Conservation (phyloP, 1,140 invertebrate genomes). For the Drosophila obscura region DNA sequence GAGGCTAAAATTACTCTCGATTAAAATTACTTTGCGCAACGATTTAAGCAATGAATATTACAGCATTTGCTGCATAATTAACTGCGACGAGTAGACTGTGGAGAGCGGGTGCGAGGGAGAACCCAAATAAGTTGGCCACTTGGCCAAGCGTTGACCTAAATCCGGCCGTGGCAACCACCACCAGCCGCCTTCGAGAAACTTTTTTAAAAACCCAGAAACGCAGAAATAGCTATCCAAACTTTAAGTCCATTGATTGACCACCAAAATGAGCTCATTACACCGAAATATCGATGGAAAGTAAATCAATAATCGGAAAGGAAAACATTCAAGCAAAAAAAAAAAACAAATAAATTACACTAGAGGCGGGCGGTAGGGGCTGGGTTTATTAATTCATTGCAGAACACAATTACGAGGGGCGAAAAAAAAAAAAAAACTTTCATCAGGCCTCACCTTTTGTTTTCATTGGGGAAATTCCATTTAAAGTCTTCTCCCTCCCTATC, state of each 20-base stretch:
- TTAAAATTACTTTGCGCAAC: conserved; percentile 31
- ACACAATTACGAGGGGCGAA: conserved; percentile 58
- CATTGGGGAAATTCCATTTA: conserved; percentile 22
- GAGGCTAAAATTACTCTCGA: conserved; percentile 29
- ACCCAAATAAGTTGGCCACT: conserved; percentile 48
- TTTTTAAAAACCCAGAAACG: background rate
- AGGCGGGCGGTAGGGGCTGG: background rate
- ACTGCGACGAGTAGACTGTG: conserved; percentile 13
- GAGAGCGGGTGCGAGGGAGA: conserved; percentile 2
- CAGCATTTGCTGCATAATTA: conserved; percentile 34
- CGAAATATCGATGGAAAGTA: conserved; percentile 29
- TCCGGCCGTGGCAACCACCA: conserved; percentile 14
- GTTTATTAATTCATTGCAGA: conserved; percentile 75
- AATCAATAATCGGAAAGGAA: conserved; percentile 69
- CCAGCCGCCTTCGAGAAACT: conserved; percentile 14
- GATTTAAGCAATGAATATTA: conserved; percentile 32
- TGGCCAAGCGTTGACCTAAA: conserved; percentile 45
- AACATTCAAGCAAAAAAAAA: conserved; percentile 68
- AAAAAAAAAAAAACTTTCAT: conserved; percentile 49
- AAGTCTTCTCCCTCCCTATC: background rate
- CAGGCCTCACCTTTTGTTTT: conserved; percentile 40
- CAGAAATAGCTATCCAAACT: conserved; percentile 31
- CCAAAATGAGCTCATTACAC: conserved; percentile 66
- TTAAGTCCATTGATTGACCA: conserved; percentile 66
- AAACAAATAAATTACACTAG: conserved; percentile 54